Base-by-base conservation (phyloP, 2,797 vertebrate genomes). In the Hyperoplus lanceolatus region DNA sequence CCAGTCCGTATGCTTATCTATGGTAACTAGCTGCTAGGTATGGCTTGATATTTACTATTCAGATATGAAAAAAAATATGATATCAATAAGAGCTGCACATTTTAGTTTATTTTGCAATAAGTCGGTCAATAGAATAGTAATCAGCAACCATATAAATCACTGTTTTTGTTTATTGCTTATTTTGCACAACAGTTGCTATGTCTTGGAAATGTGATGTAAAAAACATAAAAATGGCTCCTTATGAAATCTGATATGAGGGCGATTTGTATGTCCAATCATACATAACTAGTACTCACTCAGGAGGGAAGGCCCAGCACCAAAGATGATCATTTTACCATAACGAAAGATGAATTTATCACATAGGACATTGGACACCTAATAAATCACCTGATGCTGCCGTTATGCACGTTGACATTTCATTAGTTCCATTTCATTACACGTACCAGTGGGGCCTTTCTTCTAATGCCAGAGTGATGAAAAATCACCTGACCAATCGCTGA, bases 311-410 rank as follows among this genome's bases (percentile, higher is more conserved):
- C 14, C 38, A 55, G 12, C 78, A 71, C 72, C 70, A 42, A 72
- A 75, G 70, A 82, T 84, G 67, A 83, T 72, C 42, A 51, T 70
- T 75, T 60, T 21, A 21, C 75, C 3, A 5, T 73, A 82, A 89
- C 80, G 75, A 75, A 82, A 77, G 72, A 85, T 75, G 82, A 88
- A 81, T 59, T 73, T 36, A 74, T 86, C 78, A 49, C 62, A 2
- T 72, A 50, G 38, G 60, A 79, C 41, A 2, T 61, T 63, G 50
- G 77, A 18, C 56, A 42, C 36, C 76, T 73, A 68, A 88, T 91
- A 87, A 85, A 91, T 90, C 86, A 87, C 80, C 88, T 87, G 83
- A 79, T 55, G 79, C 75, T 77, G 1, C 9, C 61, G 82, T 81
- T 80, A 72, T 53, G 75, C 41, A 16, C 57, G 70, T 43, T 81